These are phyloP conservation scores for Tineola bisselliella DNA, from an alignment of 2,888 invertebrate genomes.

Conservation along the genomic window DNA sequence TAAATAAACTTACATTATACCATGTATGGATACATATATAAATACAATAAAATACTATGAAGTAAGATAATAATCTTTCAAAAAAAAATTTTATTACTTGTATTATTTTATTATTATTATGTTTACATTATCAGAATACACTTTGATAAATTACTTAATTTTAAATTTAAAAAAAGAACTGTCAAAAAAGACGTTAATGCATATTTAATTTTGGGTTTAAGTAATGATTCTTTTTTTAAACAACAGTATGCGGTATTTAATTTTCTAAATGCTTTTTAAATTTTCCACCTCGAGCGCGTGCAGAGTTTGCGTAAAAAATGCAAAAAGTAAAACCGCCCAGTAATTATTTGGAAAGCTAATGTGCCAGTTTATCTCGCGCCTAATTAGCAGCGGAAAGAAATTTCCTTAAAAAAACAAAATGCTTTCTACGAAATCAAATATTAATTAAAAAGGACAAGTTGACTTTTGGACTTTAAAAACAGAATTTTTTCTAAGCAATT, in stretches of 20 bases:
- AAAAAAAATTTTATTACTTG: no score
- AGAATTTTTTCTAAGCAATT: background rate
- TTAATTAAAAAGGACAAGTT: conserved; percentile 42
- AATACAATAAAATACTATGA: no score
- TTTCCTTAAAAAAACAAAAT: conserved; percentile 36
- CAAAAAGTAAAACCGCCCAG: conserved; percentile 25
- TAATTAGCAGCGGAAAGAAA: conserved; percentile 62
- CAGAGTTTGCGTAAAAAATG: conserved; percentile 35
- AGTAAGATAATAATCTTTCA: no score
- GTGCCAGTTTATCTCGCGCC: conserved; percentile 63
- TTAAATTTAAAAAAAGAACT: background rate
- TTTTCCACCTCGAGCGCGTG: conserved; percentile 48
- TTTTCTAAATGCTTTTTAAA: conserved; percentile 60
- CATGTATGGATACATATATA: no score
- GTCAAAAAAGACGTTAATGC: background rate
- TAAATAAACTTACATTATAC: no score
- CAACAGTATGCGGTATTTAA: conserved; percentile 26
- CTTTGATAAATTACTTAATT: no score
- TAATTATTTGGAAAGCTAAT: conserved; percentile 65
- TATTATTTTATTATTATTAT: no score
- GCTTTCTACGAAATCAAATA: conserved; percentile 53
- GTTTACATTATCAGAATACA: no score
- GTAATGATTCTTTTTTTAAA: background rate
- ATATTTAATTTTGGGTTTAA: background rate
- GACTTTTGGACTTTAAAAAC: background rate